phyloP scores from a whole-genome alignment of 1,140 invertebrate genomes.

The Drosophila funebris region DNA sequence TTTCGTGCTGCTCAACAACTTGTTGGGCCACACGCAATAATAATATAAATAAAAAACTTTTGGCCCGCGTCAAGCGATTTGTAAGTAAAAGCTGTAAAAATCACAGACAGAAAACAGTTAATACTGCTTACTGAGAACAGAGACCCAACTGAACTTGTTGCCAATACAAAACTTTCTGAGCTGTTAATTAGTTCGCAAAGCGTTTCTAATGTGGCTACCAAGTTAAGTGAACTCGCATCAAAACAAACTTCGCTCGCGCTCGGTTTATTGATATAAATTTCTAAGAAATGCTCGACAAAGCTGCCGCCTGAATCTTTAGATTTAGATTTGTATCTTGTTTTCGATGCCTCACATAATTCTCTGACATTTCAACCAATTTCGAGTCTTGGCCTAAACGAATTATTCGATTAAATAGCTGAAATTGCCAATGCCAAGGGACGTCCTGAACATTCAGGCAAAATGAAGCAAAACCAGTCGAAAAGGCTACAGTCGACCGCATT shows the following conservation, averaged over 20 bases:
- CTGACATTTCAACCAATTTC: conserved; percentile 50
- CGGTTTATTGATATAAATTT: conserved; percentile 64
- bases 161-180: conserved; percentile 45
- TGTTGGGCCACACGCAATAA: conserved; percentile 48
- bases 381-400: conserved; percentile 49
- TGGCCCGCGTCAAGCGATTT: conserved; percentile 58
- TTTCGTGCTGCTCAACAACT: conserved; percentile 35
- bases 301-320: conserved; percentile 33
- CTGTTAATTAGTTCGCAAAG: conserved; percentile 73
- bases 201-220: conserved; percentile 63
- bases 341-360: conserved; percentile 41
- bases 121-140: conserved; percentile 19
- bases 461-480: too few relatives aligned
- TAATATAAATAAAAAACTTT: conserved; percentile 57
- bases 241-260: conserved; percentile 34
- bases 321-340: conserved; percentile 57
- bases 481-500: too few relatives aligned
- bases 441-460: conserved; percentile 33
- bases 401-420: conserved; percentile 42
- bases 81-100: conserved; percentile 75
- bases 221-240: conserved; percentile 64
- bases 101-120: conserved; percentile 77
- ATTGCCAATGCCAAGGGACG: background rate
- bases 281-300: conserved; percentile 32
- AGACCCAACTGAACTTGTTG: conserved; percentile 8